Conservation (phyloP, 2,797 vertebrate species). For the Lagodon rhomboides region DNA sequence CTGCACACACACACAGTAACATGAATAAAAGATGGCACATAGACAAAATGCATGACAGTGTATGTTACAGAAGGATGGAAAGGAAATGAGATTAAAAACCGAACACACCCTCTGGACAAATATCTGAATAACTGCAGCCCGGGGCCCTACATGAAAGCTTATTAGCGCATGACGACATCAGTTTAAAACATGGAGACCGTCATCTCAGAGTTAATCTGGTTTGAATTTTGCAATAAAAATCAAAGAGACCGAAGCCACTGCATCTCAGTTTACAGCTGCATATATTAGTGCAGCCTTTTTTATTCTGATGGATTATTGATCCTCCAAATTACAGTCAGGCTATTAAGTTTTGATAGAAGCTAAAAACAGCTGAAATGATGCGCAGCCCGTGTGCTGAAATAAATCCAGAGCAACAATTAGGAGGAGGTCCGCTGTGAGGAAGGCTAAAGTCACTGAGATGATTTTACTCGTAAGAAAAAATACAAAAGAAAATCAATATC, state of each 20-base stretch:
- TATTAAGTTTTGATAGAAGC: background rate
- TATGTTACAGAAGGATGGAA: conserved; percentile 21
- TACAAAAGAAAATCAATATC: background rate
- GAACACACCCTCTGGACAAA: conserved; percentile 63
- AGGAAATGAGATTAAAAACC: conserved; percentile 50
- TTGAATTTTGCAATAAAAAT: conserved; percentile 26
- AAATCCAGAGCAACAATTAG: background rate
- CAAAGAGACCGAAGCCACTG: background rate
- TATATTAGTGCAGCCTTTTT: background rate
- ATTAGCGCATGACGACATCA: conserved; percentile 46
- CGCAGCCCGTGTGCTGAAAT: conserved; percentile 1
- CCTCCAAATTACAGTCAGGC: background rate
- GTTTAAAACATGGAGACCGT: conserved; percentile 27
- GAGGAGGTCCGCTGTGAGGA: background rate
- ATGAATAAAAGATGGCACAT: conserved; percentile 29
- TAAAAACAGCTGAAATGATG: conserved; percentile 12
- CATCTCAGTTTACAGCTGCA: background rate
- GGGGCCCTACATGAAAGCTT: conserved; percentile 53
- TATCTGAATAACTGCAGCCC: conserved; percentile 53
- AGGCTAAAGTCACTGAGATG: background rate
- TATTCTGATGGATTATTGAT: conserved; percentile 17
- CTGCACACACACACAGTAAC: conserved; percentile 67
- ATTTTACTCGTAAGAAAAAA: background rate
- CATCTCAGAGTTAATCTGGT: conserved; percentile 8
- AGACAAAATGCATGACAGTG: conserved; percentile 23